Percentiles rank a stretch among this genome's conserved stretches.
phyloP scores from a whole-genome alignment of 2,888 invertebrate genomes.

The Sarcophaga caerulescens region DNA sequence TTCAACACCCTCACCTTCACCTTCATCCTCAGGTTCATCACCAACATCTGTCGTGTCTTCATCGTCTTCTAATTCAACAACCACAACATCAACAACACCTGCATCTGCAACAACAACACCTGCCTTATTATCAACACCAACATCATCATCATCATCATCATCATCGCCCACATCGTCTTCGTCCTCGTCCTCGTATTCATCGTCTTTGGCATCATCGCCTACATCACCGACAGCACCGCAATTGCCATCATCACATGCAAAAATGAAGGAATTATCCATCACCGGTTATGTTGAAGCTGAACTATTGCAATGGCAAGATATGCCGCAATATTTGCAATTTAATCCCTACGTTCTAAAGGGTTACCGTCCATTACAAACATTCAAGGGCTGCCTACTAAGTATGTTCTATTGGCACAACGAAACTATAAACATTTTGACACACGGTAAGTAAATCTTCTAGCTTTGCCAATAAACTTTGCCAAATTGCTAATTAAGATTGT shows the following conservation, averaged over 20 bases:
- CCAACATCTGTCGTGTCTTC: constrained; percentile 74
- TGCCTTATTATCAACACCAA: constrained; percentile 55
- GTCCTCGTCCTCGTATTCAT: constrained; percentile 62
- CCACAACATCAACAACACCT: constrained; percentile 34
- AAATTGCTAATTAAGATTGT: neutral
- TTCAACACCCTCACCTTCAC: constrained; percentile 55
- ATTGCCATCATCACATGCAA: constrained; percentile 68
- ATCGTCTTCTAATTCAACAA: constrained; percentile 71
- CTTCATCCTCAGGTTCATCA: constrained; percentile 68
- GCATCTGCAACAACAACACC: constrained; percentile 42
- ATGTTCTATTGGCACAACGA: constrained; percentile 95
- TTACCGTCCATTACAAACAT: constrained; percentile 90
- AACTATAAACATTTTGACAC: constrained; percentile 94
- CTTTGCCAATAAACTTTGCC: neutral
- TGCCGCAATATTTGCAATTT: constrained; percentile 92
- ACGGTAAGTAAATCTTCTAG: constrained; percentile 86
- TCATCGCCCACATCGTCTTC: constrained; percentile 51
- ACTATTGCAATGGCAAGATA: constrained; percentile 88
- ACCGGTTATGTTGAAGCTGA: constrained; percentile 70
- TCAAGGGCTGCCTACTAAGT: constrained; percentile 90
- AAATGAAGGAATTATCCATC: constrained; percentile 60
- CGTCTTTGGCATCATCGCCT: constrained; percentile 52
- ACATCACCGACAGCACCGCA: constrained; percentile 46
- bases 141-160: constrained; percentile 61
- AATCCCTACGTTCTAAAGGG: constrained; percentile 91